phyloP scores from a whole-genome alignment of 2,888 invertebrate species.

The Conus canariensis region DNA sequence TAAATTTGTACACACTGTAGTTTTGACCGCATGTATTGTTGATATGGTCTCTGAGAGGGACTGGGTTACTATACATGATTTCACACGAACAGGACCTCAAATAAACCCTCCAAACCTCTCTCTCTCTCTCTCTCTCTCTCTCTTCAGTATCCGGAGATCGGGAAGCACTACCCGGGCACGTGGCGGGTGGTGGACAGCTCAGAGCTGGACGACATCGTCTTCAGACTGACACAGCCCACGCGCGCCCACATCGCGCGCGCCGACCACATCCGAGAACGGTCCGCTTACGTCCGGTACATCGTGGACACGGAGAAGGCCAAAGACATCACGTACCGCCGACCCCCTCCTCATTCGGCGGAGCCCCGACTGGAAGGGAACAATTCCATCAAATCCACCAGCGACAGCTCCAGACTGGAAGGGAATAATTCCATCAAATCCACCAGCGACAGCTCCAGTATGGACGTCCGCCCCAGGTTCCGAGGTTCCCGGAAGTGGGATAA shows the following conservation, averaged over 20 bases:
- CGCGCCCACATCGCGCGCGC: not conserved
- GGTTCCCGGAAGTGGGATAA: conserved; percentile 20
- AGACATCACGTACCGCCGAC: not conserved
- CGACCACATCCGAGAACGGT: conserved; percentile 6
- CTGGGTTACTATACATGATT: too few relatives aligned
- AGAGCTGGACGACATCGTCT: conserved; percentile 57
- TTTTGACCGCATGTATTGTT: too few relatives aligned
- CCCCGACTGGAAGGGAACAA: conserved; percentile 16
- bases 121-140: too few relatives aligned
- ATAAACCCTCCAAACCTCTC: too few relatives aligned
- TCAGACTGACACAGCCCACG: conserved; percentile 51
- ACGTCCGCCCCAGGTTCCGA: not conserved
- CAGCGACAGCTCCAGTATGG: too few relatives aligned
- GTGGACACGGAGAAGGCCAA: conserved; percentile 28
- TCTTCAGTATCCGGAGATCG: conserved; percentile 59
- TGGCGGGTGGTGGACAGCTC: conserved; percentile 58
- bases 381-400: not conserved
- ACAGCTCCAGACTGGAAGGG: conserved; percentile 18
- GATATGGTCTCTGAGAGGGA: too few relatives aligned
- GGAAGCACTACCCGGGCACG: conserved; percentile 68
- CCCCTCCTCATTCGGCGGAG: not conserved
- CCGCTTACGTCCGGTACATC: not conserved
- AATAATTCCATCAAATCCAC: not conserved
- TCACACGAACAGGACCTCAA: too few relatives aligned
- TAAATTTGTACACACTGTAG: too few relatives aligned